These are phyloP conservation scores for Leptura quadrifasciata DNA, from an alignment of 2,888 invertebrate genomes.

Conservation along the genomic window DNA sequence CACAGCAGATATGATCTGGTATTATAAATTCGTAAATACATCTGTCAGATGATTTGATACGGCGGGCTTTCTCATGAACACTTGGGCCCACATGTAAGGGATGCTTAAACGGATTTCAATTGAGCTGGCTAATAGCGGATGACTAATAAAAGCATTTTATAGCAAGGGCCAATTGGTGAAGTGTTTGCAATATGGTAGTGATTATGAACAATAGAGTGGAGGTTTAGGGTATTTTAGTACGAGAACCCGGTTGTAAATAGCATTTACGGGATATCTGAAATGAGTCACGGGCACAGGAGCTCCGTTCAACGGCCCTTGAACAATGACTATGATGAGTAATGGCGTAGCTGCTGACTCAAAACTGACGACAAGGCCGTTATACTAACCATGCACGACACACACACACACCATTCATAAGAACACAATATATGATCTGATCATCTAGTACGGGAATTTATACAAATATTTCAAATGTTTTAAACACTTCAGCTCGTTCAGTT, in stretches of 20 bases:
- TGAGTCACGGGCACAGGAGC: slow-evolving; percentile 59
- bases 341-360: slow-evolving; percentile 69
- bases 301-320: slow-evolving; percentile 70
- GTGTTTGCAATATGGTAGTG: slow-evolving; percentile 49
- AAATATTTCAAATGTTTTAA: background rate
- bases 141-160: slow-evolving; percentile 48
- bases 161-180: slow-evolving; percentile 44
- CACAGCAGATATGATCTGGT: too few species aligned
- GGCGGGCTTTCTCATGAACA: background rate
- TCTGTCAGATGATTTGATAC: too few species aligned
- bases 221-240: slow-evolving; percentile 30
- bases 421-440: slow-evolving; percentile 27
- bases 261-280: slow-evolving; percentile 41
- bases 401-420: slow-evolving; percentile 60
- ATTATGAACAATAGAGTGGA: slow-evolving; percentile 49
- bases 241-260: slow-evolving; percentile 11
- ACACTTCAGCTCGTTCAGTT: background rate
- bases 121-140: slow-evolving; percentile 38
- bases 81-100: background rate
- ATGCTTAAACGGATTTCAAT: slow-evolving; percentile 16
- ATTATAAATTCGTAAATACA: too few species aligned
- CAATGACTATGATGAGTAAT: slow-evolving; percentile 72
- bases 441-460: slow-evolving; percentile 21
- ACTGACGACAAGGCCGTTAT: slow-evolving; percentile 71
- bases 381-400: slow-evolving; percentile 56